These are phyloP conservation scores for Dolichopus griseipennis DNA, from an alignment of 2,888 invertebrate species.

Conservation along the genomic window DNA sequence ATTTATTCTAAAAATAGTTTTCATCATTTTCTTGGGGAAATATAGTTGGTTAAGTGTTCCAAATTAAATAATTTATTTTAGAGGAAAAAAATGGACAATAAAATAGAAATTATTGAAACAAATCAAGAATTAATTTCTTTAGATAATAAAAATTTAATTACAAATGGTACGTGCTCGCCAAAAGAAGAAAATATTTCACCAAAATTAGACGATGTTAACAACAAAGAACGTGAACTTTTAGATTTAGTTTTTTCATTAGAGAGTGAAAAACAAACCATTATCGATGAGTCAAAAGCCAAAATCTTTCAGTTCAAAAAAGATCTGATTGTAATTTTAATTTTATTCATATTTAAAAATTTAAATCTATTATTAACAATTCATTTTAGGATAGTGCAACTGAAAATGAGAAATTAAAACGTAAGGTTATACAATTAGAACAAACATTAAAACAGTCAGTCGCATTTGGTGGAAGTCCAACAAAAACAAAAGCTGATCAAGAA, in stretches of 20 bases:
- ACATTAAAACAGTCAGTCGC: constrained; percentile 39
- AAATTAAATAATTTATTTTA: background rate
- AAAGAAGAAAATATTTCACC: background rate
- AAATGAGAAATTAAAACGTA: constrained; percentile 37
- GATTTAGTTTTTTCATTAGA: constrained; percentile 40
- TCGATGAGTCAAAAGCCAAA: constrained; percentile 39
- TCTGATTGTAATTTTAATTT: constrained; percentile 35
- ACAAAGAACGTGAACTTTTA: constrained; percentile 34
- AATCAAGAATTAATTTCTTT: background rate
- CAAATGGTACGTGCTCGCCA: background rate
- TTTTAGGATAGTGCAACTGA: constrained; percentile 33
- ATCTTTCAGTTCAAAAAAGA: constrained; percentile 37
- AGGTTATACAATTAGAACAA: constrained; percentile 36
- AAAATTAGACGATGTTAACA: constrained; percentile 10
- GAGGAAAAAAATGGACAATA: background rate
- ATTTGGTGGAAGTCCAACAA: constrained; percentile 35
- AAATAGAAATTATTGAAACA: background rate
- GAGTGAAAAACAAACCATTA: constrained; percentile 39
- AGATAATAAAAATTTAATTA: background rate
- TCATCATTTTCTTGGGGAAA: background rate
- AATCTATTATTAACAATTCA: background rate
- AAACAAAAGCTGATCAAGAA: constrained; percentile 39
- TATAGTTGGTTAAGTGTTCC: background rate
- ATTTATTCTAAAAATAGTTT: background rate
- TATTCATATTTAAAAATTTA: background rate